A percentile compares a stretch with the other conserved stretches of the same genome.
Conservation (phyloP, 2,888 invertebrate species). For the Bugulina stolonifera region DNA sequence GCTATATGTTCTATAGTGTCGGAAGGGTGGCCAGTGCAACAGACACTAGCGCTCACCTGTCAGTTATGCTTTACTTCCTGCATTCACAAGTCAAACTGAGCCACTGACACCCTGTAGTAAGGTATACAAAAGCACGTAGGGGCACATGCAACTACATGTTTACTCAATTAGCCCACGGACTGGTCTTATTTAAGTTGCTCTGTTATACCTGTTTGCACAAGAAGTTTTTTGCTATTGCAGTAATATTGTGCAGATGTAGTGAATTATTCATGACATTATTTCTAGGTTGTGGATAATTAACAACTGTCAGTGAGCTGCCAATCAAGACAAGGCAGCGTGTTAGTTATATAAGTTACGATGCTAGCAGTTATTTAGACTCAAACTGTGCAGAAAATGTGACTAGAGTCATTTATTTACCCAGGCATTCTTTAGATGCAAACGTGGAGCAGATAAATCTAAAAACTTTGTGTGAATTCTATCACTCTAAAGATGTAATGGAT, state of each 20-base stretch:
- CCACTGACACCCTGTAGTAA: background rate
- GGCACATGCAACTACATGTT: constrained; percentile 3
- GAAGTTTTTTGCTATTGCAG: constrained; percentile 26
- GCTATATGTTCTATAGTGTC: no score
- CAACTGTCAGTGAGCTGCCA: constrained; percentile 11
- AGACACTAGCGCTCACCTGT: background rate
- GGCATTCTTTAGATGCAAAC: no score
- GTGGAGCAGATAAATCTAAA: no score
- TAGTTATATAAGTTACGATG: background rate
- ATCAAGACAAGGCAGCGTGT: background rate
- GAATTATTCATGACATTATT: constrained; percentile 25
- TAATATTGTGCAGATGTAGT: constrained; percentile 16
- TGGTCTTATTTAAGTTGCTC: constrained; percentile 8
- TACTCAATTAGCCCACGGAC: constrained; percentile 1
- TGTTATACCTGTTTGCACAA: constrained; percentile 24
- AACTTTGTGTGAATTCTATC: no score
- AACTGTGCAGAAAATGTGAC: no score
- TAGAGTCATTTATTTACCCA: no score
- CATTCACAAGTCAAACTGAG: background rate
- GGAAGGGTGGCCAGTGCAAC: constrained; percentile 23
- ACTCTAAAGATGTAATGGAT: no score
- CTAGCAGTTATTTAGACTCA: no score
- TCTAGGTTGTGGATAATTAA: constrained; percentile 13
- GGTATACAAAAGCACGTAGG: background rate
- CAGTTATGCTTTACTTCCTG: constrained; percentile 1